Base-by-base conservation (phyloP, 2,113 vertebrate genomes). In the Dasyprocta punctata region DNA sequence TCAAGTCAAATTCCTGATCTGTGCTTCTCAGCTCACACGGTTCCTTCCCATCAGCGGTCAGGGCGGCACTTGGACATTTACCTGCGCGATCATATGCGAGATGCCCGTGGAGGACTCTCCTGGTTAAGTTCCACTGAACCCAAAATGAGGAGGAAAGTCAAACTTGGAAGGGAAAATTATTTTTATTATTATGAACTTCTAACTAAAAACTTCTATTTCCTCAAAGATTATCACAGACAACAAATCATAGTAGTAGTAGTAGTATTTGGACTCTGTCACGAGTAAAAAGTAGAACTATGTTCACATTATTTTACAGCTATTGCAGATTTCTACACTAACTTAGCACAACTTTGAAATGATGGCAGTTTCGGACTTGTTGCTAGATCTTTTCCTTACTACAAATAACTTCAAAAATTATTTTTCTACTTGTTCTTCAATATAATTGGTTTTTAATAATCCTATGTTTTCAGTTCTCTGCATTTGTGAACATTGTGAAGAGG, bases 301-400 rank as follows among this genome's bases (percentile, higher is more conserved):
- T 87, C 26, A 49, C 7, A 20, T 56, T 56, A 56, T 56, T 54
- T 54, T 16, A 16, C 54, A 54, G 28, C 10, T 63, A 14, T 0
- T 52, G 30, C 9, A 67, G 67, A n/a, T 28, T 87, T 90, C 75
- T 60, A n/a, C 7, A 19, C 19, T 36, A 3, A 38, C 30, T 65
- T 38, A 73, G 38, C n/a, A 67, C 7, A 85, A 38, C 58, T 89
- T 60, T 44, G 33, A 89, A 84, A 73, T 36, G 36, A 83, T 19
- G 71, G 19, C 7, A 61, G 2, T 49, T 58, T 1, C 77, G 11
- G 63, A 52, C 54, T 30, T 69, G 33, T 36, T 33, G 28, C 60
- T 56, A 83, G 71, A 75, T 84, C 36, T 60, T 92, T 69, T 84
- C 78, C 85, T 80, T 78, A 83, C 41, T 38, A 63, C 71, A 65